Base-by-base conservation (phyloP, 2,113 vertebrate genomes). In the Lophura nycthemera region DNA sequence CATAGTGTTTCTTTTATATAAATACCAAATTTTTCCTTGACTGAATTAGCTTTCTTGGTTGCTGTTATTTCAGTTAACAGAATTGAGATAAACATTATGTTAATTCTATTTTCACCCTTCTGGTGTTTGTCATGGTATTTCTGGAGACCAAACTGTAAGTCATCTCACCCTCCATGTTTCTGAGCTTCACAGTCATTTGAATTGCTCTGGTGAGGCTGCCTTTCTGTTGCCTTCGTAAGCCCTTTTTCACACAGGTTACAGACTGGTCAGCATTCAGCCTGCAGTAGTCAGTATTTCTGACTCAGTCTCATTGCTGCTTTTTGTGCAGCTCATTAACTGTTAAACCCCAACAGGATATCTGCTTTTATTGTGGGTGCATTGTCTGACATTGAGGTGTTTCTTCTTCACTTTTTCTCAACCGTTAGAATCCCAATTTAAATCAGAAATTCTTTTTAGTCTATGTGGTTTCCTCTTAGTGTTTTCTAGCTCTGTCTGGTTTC, bases 291-390 rank as follows among this genome's bases (percentile, higher is more conserved):
- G 16, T 38, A 61, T 57, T 86, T 8, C 24, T 76, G 18, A 18
- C 8, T 54, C 8, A 4, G 8, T 32, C 34, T 57, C 32, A 11
- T 22, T 56, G 64, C 54, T 42, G 34, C 54, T 70, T 24, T 82
- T 73, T 32, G 29, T 42, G 32, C 30, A 13, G 60, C 24, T 27
- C 6, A 0, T 32, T 52, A 43, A 5, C 42, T 54, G 27, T 12
- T 75, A 4, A 9, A 2, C 4, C 8, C 22, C 21, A 9, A 36
- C 2, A 17, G 17, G 8, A 0, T 20, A 18, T 30, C 59, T 85
- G 17, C n/a, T 20, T 18, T 50, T 54, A 54, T 36, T 63, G 17
- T 45, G 50, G 8, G 45, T 85, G 19, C 17, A 1, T 34, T 74
- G 30, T 25, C 61, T 78, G 24, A 36, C 38, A 59, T 1, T 1